These are phyloP conservation scores for Drepana arcuata DNA, from an alignment of 1,140 invertebrate genomes.

Conservation along the genomic window DNA sequence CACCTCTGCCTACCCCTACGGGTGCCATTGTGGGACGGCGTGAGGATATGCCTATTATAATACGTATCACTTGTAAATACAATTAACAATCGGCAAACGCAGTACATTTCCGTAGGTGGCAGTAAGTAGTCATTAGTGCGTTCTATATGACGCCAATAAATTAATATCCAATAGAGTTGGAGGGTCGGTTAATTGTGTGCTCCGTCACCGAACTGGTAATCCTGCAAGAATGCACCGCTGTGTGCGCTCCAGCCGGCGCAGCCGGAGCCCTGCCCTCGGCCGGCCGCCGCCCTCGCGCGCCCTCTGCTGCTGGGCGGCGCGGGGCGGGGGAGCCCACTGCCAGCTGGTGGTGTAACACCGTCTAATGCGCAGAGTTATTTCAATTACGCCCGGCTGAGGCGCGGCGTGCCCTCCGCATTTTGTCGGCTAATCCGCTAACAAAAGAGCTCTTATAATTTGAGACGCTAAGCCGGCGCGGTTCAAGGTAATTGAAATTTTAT, in stretches of 20 bases:
- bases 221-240: constrained; percentile 40
- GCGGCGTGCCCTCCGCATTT: constrained; percentile 23
- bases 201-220: constrained; percentile 48
- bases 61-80: too few relatives aligned
- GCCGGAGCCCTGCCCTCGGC: constrained; percentile 9
- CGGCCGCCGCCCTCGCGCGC: constrained; percentile 2
- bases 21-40: too few relatives aligned
- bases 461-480: constrained; percentile 26
- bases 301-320: constrained; percentile 4
- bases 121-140: too few relatives aligned
- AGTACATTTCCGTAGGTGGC: too few relatives aligned
- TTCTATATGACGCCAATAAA: too few relatives aligned
- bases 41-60: too few relatives aligned
- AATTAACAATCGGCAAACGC: too few relatives aligned
- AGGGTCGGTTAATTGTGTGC: constrained; percentile 46
- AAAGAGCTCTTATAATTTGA: constrained; percentile 45
- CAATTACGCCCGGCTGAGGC: constrained; percentile 33
- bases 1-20: too few relatives aligned
- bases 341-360: constrained; percentile 14
- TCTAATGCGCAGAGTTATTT: constrained; percentile 48
- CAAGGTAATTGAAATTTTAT: constrained; percentile 50
- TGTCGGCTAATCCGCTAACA: constrained; percentile 43
- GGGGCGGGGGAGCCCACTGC: constrained; percentile 8
- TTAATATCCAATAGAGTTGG: constrained; percentile 44
- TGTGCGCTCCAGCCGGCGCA: constrained; percentile 16